Base-by-base conservation (phyloP, 2,797 vertebrate genomes). In the Uromys caudimaculatus region DNA sequence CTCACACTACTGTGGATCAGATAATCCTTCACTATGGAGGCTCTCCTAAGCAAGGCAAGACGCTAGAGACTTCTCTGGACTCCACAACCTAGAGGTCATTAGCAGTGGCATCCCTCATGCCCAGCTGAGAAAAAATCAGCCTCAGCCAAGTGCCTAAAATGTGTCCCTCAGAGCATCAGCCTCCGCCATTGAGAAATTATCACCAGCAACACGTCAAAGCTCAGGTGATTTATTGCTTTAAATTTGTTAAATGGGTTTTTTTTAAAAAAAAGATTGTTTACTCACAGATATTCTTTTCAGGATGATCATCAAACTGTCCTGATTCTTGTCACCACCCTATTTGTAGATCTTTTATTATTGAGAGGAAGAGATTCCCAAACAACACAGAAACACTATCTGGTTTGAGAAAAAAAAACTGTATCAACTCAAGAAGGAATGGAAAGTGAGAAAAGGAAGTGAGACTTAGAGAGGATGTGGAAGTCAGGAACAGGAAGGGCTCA, bases 21-120 rank as follows among this genome's bases (percentile, higher is more conserved):
- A 3, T 11, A 27, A 71, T 7, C 35, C 21, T 75, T 21, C 21
- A 2, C 2, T 32, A 38, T 0, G 3, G 12, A 1, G 41, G 3
- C 1, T 35, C 13, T n/a, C 60, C 24, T 87, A 6, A 52, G 38
- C 3, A 24, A 0, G 1, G 24, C 32, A 77, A 41, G 44, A 24
- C 32, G 3, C 3, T 6, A 50, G 44, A 54, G 71, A 24, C 41
- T 12, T 6, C 54, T 79, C 71, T 44, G 14, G 27, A 75, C 50
- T 24, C 77, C 10, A 87, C 8, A 62, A 8, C 17, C n/a, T n/a
- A 47, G 73, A 82, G 10, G 1, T 4, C 38, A 14, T 1, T 0
- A 81, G 35, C 44, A 44, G 24, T 52, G 12, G 0, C 29, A n/a
- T 21, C 3, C 13, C 47, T 60, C 13, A 41, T 32, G 8, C 1